These are phyloP conservation scores for Clupea harengus DNA, from an alignment of 2,113 vertebrate genomes.

Conservation along the genomic window DNA sequence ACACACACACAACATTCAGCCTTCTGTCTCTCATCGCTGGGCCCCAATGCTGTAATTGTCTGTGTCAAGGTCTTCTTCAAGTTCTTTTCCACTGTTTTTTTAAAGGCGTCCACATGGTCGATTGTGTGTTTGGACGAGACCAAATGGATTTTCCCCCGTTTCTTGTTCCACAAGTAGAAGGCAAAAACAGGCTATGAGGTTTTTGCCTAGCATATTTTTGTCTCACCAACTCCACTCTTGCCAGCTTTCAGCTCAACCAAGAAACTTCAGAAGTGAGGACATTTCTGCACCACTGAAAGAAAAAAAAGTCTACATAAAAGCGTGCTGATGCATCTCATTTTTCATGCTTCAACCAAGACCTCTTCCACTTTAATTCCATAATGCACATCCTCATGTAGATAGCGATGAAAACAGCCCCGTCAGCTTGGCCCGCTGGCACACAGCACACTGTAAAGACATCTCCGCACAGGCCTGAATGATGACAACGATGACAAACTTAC, in stretches of 20 bases:
- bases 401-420: background rate
- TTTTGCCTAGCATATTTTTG: background rate
- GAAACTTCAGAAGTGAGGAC: background rate
- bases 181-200: background rate
- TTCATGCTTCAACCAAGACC: background rate
- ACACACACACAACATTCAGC: background rate
- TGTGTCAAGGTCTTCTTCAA: conserved; percentile 42
- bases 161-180: background rate
- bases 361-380: conserved; percentile 8
- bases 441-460: background rate
- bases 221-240: background rate
- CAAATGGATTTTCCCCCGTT: background rate
- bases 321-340: background rate
- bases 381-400: background rate
- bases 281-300: background rate
- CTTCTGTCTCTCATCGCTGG: conserved; percentile 51
- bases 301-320: background rate
- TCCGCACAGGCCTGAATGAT: background rate
- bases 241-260: background rate
- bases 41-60: conserved; percentile 48
- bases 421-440: background rate
- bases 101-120: conserved; percentile 38
- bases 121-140: conserved; percentile 49
- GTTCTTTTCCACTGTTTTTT: conserved; percentile 28
- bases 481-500: conserved; percentile 36